Conservation (phyloP, 2,797 vertebrate species). For the Zenarchopterus dispar region DNA sequence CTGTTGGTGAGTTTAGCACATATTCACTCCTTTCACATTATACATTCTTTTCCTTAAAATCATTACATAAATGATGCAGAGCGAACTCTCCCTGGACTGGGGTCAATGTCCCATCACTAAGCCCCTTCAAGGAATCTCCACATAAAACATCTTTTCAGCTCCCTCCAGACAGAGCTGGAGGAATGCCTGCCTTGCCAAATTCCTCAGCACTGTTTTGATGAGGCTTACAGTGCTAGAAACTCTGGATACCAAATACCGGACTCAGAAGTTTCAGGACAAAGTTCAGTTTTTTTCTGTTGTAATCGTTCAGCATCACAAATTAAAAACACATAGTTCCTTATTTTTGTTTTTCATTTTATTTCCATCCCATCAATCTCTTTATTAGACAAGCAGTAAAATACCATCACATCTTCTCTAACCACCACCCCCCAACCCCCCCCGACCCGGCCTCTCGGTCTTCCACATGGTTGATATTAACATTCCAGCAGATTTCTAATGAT, state of each 20-base stretch:
- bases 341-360: conserved; percentile 41
- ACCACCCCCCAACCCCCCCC: too few relatives aligned
- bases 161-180: conserved; percentile 55
- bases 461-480: conserved; percentile 85
- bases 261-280: conserved; percentile 34
- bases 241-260: conserved; percentile 70
- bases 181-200: conserved; percentile 76
- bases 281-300: not conserved
- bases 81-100: conserved; percentile 25
- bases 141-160: conserved; percentile 67
- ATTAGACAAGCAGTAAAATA: conserved; percentile 60
- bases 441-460: conserved; percentile 42
- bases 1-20: not conserved
- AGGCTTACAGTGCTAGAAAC: conserved; percentile 66
- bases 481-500: conserved; percentile 76
- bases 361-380: conserved; percentile 38
- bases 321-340: conserved; percentile 38
- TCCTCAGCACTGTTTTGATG: conserved; percentile 76
- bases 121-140: conserved; percentile 69
- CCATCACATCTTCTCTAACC: conserved; percentile 11
- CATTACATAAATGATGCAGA: conserved; percentile 33
- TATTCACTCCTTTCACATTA: conserved; percentile 8
- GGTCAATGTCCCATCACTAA: conserved; percentile 47
- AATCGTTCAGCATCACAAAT: conserved; percentile 21
- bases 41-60: conserved; percentile 8